phyloP scores from a whole-genome alignment of 2,113 vertebrate species.

The Thamnophis sirtalis region DNA sequence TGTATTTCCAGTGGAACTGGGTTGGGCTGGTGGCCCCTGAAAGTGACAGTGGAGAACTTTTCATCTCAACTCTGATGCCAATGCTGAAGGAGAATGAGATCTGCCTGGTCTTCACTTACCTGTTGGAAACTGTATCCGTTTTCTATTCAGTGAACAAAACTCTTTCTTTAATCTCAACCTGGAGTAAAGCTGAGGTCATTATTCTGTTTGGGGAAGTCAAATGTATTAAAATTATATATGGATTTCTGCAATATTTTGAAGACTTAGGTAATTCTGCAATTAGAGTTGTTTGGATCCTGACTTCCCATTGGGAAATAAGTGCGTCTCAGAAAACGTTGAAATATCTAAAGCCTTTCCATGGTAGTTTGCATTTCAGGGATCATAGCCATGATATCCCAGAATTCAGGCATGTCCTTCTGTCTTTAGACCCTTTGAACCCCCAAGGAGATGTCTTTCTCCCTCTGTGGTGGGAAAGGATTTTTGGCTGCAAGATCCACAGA shows the following conservation, averaged over 20 bases:
- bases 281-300: not conserved
- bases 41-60: not conserved
- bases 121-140: no score
- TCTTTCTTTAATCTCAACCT: rapidly evolving
- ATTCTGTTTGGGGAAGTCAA: not conserved
- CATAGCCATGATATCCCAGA: no score
- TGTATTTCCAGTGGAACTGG: not conserved
- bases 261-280: not conserved
- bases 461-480: no score
- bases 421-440: no score
- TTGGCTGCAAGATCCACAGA: no score
- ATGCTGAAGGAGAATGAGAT: not conserved
- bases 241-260: not conserved
- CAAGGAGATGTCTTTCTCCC: no score
- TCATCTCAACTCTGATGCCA: not conserved
- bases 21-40: not conserved
- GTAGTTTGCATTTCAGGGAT: no score
- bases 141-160: no score
- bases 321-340: rapidly evolving
- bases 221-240: no score
- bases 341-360: no score
- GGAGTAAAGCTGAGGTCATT: not conserved
- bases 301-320: not conserved
- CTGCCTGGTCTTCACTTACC: not conserved
- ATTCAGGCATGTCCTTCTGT: no score